Evolutionary conservation across 2,888 invertebrate species (phyloP).

Genomic region (Fabriciana adippe): DNA sequence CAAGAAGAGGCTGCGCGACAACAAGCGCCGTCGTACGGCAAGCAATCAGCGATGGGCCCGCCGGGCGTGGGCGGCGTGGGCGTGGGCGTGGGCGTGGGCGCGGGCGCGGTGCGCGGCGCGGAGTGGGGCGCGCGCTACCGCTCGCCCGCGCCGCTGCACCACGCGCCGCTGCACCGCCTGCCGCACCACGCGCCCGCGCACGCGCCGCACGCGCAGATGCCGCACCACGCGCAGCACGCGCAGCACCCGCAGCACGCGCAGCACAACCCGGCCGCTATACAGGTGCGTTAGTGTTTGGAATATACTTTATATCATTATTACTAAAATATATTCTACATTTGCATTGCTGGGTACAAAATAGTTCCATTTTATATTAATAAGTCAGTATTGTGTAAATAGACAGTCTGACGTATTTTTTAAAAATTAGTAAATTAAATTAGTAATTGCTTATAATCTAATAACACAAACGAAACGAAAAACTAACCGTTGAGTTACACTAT

Average conservation of each 20-base stretch:
- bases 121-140: conserved; percentile 48
- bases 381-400: neutral
- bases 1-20: conserved; percentile 96
- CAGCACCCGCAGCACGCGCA: conserved; percentile 42
- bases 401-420: too few species aligned
- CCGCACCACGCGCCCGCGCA: conserved; percentile 58
- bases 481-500: too few species aligned
- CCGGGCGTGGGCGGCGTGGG: conserved; percentile 51
- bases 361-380: neutral
- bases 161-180: conserved; percentile 81
- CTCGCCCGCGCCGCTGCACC: conserved; percentile 76
- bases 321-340: neutral
- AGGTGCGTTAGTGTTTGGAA: conserved; percentile 6
- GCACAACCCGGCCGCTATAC: conserved; percentile 61
- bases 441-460: too few species aligned
- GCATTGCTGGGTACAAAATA: neutral
- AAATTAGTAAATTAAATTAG: too few species aligned
- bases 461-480: too few species aligned
- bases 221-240: conserved; percentile 23
- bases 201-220: conserved; percentile 49
- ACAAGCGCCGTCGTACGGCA: conserved; percentile 92
- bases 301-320: neutral
- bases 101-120: conserved; percentile 56
- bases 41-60: conserved; percentile 82
- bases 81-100: conserved; percentile 49